A percentile compares a stretch with the other conserved stretches of the same genome.
Evolutionary conservation across 1,140 invertebrate genomes (phyloP).

Genomic region (Popillia japonica): DNA sequence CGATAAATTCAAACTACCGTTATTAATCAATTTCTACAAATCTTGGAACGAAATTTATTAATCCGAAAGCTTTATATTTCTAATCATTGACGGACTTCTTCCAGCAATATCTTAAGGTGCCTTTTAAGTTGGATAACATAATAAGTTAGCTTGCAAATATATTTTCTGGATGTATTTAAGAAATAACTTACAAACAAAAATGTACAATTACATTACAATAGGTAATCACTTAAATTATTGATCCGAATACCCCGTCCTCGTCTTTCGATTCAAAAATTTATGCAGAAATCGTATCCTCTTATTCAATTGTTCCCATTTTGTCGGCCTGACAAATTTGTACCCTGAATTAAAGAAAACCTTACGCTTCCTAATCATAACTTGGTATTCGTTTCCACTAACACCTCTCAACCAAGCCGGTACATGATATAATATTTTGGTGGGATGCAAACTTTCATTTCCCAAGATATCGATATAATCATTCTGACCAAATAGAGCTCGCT

Average conservation of each 20-base stretch:
- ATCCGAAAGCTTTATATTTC: no score
- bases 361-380: slow-evolving; percentile 78
- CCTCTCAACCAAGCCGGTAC: slow-evolving; percentile 88
- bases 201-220: no score
- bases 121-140: no score
- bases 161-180: no score
- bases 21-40: no score
- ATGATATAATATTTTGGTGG: slow-evolving; percentile 81
- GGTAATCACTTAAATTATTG: not conserved
- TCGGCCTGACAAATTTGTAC: slow-evolving; percentile 71
- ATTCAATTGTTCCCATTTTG: slow-evolving; percentile 77
- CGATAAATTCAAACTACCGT: no score
- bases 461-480: slow-evolving; percentile 98
- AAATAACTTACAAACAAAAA: no score
- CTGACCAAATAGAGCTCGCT: slow-evolving; percentile 87
- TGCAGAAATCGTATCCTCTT: slow-evolving; percentile 80
- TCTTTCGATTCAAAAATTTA: slow-evolving; percentile 79
- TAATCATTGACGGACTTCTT: no score
- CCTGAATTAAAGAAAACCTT: slow-evolving; percentile 69
- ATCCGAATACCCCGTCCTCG: slow-evolving; percentile 49
- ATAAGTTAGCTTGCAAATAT: no score
- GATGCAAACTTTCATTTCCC: slow-evolving; percentile 82
- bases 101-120: no score
- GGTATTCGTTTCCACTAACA: slow-evolving; percentile 86
- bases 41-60: no score